Percentiles rank a stretch among this genome's conserved stretches.
Evolutionary conservation across 2,113 vertebrate species (phyloP).

Genomic region (Falcunculus frontatus): DNA sequence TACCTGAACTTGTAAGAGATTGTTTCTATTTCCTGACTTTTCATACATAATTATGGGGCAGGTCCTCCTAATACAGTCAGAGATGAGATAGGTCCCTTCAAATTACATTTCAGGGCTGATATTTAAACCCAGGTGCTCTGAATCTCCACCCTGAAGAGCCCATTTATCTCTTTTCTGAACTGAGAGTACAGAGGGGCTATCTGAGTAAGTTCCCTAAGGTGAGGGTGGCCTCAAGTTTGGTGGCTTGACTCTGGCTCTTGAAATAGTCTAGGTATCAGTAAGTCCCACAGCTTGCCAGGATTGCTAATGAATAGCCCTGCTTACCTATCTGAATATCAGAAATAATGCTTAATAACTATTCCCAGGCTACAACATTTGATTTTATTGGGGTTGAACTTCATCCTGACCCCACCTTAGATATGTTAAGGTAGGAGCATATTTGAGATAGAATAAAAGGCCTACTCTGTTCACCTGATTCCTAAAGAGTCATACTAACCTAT

Average conservation of each 20-base stretch:
- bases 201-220: not conserved
- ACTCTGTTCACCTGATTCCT: not conserved
- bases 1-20: not conserved
- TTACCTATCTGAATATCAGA: not conserved
- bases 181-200: not conserved
- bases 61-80: not conserved
- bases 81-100: not conserved
- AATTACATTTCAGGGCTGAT: not conserved
- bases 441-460: not conserved
- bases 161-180: not conserved
- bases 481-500: not conserved
- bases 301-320: not conserved
- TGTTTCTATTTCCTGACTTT: not conserved
- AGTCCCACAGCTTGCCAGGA: not conserved
- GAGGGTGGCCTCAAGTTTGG: not conserved
- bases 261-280: not conserved
- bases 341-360: not conserved
- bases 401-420: not conserved
- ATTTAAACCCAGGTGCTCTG: not conserved
- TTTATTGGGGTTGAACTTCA: not conserved
- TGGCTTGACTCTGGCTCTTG: not conserved
- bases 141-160: not conserved
- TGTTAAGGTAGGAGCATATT: not conserved
- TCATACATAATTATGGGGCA: not conserved
- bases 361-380: not conserved